Percentiles rank a stretch among this genome's conserved stretches.
Evolutionary conservation across 2,888 invertebrate genomes (phyloP).

Genomic region (Aspidapion aeneum): DNA sequence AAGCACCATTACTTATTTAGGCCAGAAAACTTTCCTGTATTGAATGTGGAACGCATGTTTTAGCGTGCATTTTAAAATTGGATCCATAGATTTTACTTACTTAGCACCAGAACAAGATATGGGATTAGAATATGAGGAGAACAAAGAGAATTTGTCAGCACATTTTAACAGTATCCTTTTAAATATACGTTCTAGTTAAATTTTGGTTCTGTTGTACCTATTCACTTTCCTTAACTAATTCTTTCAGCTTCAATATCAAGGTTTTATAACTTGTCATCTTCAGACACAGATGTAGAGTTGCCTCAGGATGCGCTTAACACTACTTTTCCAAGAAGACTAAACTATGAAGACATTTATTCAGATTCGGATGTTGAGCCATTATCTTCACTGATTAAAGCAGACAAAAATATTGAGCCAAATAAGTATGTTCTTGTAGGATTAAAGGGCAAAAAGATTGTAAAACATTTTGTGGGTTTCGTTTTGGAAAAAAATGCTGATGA

Average conservation of each 20-base stretch:
- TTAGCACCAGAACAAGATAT: not conserved
- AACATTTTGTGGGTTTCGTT: not conserved
- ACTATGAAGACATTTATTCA: constrained; percentile 1
- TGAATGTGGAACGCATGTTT: not conserved
- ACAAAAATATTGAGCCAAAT: not conserved
- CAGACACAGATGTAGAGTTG: not conserved
- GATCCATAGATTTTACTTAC: not conserved
- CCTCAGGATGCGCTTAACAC: not conserved
- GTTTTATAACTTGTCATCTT: not conserved
- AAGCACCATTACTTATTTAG: not conserved
- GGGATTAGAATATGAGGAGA: not conserved
- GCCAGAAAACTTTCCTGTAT: not conserved
- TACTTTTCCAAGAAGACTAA: not conserved
- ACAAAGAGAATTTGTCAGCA: constrained; percentile 1
- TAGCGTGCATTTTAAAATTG: not conserved
- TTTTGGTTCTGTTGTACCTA: not conserved
- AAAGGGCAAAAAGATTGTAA: not conserved
- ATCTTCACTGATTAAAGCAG: not conserved
- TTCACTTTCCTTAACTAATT: constrained; percentile 1
- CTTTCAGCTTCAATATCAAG: not conserved
- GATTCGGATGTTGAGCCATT: not conserved
- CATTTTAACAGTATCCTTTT: not conserved
- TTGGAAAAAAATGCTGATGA: not conserved
- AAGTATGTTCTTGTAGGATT: not conserved
- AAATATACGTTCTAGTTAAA: not conserved